phyloP scores from a whole-genome alignment of 37 sponge, comb jelly and placozoan species.

The Amphimedon queenslandica region DNA sequence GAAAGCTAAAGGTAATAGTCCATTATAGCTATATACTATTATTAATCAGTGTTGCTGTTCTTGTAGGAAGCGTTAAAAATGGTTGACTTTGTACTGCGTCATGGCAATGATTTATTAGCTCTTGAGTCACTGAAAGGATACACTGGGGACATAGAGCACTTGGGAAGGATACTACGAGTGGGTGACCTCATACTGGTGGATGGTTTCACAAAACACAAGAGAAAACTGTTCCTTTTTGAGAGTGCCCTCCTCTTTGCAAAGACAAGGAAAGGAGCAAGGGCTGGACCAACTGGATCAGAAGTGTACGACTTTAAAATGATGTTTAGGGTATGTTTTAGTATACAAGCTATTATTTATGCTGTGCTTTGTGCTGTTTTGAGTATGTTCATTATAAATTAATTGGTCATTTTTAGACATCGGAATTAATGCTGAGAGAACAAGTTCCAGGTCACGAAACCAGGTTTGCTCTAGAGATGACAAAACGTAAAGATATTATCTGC shows the following conservation, averaged over 20 bases:
- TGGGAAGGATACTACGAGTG: constrained; percentile 55
- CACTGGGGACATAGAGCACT: constrained; percentile 45
- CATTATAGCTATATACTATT: background rate
- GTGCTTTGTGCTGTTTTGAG: background rate
- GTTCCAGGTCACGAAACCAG: constrained; percentile 44
- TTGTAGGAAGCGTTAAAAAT: constrained; percentile 69
- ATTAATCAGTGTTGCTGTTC: background rate
- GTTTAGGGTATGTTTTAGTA: constrained; percentile 38
- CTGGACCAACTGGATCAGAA: constrained; percentile 24
- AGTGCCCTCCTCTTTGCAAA: constrained; percentile 59
- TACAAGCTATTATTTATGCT: background rate
- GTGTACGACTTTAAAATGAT: constrained; percentile 26
- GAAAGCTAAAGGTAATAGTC: constrained; percentile 33
- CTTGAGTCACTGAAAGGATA: constrained; percentile 69
- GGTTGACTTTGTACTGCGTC: constrained; percentile 74
- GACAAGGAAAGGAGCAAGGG: constrained; percentile 32
- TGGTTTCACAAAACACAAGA: constrained; percentile 30
- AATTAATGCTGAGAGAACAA: constrained; percentile 60
- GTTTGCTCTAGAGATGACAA: constrained; percentile 56
- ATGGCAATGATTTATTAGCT: constrained; percentile 89
- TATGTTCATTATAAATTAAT: background rate
- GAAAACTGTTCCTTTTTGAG: constrained; percentile 83
- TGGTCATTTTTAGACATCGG: constrained; percentile 43
- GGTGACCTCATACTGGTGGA: constrained; percentile 60
- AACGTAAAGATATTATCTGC: constrained; percentile 21